phyloP scores from a whole-genome alignment of 2,888 invertebrate species.

The Hyposoter didymator region DNA sequence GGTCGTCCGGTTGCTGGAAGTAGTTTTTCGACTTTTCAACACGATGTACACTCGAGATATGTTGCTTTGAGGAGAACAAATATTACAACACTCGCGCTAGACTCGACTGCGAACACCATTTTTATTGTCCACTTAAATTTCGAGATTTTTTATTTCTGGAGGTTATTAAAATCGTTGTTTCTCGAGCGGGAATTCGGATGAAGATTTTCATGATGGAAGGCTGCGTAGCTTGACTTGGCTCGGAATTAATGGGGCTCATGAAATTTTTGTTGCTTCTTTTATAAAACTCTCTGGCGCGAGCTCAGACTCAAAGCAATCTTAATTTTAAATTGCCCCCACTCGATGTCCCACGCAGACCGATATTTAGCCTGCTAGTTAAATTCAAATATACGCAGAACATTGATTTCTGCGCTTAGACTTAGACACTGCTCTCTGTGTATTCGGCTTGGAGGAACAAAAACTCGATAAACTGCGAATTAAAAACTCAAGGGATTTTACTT shows the following conservation, averaged over 20 bases:
- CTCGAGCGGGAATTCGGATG: neutral
- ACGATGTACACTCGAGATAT: neutral
- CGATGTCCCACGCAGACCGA: neutral
- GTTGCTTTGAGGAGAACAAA: neutral
- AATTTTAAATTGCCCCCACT: neutral
- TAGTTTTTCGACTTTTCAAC: slow-evolving; percentile 12
- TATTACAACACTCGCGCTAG: slow-evolving; percentile 4
- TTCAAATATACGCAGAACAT: neutral
- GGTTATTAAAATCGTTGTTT: neutral
- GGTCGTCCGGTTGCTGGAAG: slow-evolving; percentile 68
- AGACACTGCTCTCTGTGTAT: neutral
- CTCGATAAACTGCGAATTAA: no score
- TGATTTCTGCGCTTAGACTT: neutral
- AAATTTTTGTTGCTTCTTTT: neutral
- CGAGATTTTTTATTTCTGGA: neutral
- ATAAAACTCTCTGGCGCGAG: neutral
- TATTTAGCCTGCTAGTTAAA: neutral
- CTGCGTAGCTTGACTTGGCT: neutral
- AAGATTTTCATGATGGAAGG: neutral
- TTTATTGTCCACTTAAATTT: neutral
- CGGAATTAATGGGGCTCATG: neutral
- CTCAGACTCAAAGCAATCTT: slow-evolving; percentile 1
- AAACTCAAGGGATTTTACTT: neutral
- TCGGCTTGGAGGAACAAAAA: neutral
- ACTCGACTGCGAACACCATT: neutral